Percentiles rank a stretch among this genome's conserved stretches.
These are phyloP conservation scores for Semaprochilodus insignis DNA, from an alignment of 2,797 vertebrate species.

Conservation along the genomic window DNA sequence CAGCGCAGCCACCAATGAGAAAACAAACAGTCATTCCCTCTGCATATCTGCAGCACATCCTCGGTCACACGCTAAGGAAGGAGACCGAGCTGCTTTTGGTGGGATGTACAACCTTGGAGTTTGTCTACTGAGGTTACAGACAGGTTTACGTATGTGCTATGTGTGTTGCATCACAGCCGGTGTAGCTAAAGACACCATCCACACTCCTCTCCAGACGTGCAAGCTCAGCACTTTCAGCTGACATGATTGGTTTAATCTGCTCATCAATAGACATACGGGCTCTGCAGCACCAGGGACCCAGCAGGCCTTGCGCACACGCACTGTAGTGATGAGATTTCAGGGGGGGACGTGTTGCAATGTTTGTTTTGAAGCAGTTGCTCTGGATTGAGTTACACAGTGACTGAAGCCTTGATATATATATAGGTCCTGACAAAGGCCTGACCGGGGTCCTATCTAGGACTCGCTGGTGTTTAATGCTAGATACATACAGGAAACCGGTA, in stretches of 20 bases:
- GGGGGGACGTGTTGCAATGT: conserved; percentile 11
- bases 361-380: conserved; percentile 5
- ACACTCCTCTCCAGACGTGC: conserved; percentile 43
- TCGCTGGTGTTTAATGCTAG: neutral
- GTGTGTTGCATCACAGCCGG: conserved; percentile 49
- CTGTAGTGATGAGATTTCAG: neutral
- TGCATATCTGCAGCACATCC: neutral
- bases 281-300: conserved; percentile 18
- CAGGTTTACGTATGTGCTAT: conserved; percentile 70
- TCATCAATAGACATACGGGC: conserved; percentile 21
- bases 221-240: conserved; percentile 56
- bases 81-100: conserved; percentile 3
- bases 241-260: conserved; percentile 47
- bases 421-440: neutral
- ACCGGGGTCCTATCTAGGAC: neutral
- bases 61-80: neutral
- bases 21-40: conserved; percentile 39
- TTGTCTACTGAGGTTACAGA: conserved; percentile 46
- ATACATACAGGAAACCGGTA: neutral
- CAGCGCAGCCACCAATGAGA: conserved; percentile 54
- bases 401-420: neutral
- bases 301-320: conserved; percentile 11
- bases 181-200: conserved; percentile 59
- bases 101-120: conserved; percentile 21
- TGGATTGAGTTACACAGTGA: neutral